Evolutionary conservation across 2,888 invertebrate genomes (phyloP).

Genomic region (Drosophila subsilvestris): DNA sequence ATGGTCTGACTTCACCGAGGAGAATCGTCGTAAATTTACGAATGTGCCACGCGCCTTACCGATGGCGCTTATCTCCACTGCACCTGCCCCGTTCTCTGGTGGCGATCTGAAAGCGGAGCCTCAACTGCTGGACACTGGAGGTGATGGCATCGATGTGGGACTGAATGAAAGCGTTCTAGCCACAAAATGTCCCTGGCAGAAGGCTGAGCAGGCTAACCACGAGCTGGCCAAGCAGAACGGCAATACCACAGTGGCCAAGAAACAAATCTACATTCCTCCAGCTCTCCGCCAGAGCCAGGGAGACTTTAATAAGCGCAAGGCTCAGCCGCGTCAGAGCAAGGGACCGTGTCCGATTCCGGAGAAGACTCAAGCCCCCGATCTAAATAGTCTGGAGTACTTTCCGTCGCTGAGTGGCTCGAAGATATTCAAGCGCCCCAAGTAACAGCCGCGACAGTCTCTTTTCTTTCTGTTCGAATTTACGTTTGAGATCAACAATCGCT

Average conservation of each 20-base stretch:
- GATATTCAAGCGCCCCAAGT: constrained; percentile 56
- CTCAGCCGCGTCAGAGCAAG: constrained; percentile 16
- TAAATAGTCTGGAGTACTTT: constrained; percentile 62
- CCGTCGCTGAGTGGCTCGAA: constrained; percentile 47
- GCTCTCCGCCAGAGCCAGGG: constrained; percentile 62
- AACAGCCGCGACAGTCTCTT: constrained; percentile 8
- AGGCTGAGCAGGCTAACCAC: constrained; percentile 10
- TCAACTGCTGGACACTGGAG: constrained; percentile 51
- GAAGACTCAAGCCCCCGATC: constrained; percentile 61
- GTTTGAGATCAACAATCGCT: neutral
- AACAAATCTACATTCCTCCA: constrained; percentile 59
- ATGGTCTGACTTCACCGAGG: constrained; percentile 62
- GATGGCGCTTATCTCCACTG: constrained; percentile 14
- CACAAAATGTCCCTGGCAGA: constrained; percentile 56
- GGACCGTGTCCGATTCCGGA: neutral
- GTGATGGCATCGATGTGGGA: constrained; percentile 62
- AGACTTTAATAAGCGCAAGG: constrained; percentile 33
- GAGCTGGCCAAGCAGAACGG: neutral
- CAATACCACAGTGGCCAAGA: neutral
- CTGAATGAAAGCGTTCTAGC: constrained; percentile 6
- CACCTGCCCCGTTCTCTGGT: neutral
- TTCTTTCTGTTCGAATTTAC: constrained; percentile 15
- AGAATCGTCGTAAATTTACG: constrained; percentile 49
- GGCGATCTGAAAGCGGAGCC: constrained; percentile 11
- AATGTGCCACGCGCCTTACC: constrained; percentile 30